These are phyloP conservation scores for Germaria angustata DNA, from an alignment of 2,888 invertebrate species.

Conservation along the genomic window DNA sequence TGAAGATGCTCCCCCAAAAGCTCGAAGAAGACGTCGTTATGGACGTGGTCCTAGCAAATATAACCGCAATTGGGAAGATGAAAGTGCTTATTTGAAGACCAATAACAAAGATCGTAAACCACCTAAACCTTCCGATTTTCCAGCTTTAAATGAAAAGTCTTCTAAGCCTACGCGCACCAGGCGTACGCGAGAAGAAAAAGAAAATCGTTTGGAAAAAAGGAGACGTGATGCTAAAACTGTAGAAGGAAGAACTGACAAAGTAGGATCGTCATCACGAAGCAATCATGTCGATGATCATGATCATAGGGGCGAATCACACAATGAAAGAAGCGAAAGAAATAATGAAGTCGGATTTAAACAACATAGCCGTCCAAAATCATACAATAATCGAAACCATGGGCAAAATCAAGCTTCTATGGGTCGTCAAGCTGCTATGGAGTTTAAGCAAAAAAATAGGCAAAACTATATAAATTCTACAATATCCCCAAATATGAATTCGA, in stretches of 20 bases:
- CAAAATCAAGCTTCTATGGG: constrained; percentile 60
- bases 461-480: constrained; percentile 29
- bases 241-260: constrained; percentile 34
- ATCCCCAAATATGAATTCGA: neutral
- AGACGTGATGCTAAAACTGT: constrained; percentile 47
- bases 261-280: constrained; percentile 15
- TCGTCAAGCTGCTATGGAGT: constrained; percentile 77
- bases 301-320: constrained; percentile 32
- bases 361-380: constrained; percentile 46
- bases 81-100: constrained; percentile 89
- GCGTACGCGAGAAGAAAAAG: constrained; percentile 75
- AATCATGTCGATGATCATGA: constrained; percentile 51
- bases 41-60: constrained; percentile 96
- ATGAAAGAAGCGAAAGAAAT: constrained; percentile 57
- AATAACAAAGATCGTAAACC: constrained; percentile 78
- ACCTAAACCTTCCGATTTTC: constrained; percentile 82
- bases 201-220: constrained; percentile 75
- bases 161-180: constrained; percentile 69
- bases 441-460: constrained; percentile 74
- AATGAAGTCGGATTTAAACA: constrained; percentile 63
- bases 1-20: constrained; percentile 94
- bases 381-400: constrained; percentile 49
- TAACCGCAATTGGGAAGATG: constrained; percentile 95
- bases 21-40: constrained; percentile 90
- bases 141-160: constrained; percentile 79